Conservation (phyloP, 2,888 invertebrate genomes). For the Ophioninae sp. region DNA sequence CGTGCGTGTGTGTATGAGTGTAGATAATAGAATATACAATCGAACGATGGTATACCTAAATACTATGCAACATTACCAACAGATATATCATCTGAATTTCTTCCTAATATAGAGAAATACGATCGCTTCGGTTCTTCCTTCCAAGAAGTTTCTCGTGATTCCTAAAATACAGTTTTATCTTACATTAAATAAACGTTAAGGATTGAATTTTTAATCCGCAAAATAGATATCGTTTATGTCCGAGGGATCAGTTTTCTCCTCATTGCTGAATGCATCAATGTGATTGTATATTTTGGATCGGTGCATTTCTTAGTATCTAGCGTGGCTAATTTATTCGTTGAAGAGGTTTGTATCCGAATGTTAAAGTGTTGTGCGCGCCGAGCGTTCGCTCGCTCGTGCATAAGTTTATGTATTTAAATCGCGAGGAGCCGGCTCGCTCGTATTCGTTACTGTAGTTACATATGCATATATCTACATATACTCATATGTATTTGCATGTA, state of each 20-base stretch:
- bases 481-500: conserved; percentile 56
- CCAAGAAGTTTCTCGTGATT: conserved; percentile 50
- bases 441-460: conserved; percentile 30
- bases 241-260: conserved; percentile 38
- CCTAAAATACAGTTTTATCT: conserved; percentile 47
- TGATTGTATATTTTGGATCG: neutral
- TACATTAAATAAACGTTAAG: conserved; percentile 49
- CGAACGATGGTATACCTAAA: conserved; percentile 28
- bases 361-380: conserved; percentile 11
- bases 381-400: conserved; percentile 21
- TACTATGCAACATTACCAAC: conserved; percentile 54
- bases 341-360: conserved; percentile 32
- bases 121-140: conserved; percentile 59
- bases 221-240: conserved; percentile 38
- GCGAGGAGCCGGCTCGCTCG: conserved; percentile 52
- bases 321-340: conserved; percentile 29
- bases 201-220: conserved; percentile 24
- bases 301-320: conserved; percentile 18
- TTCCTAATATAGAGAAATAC: conserved; percentile 32
- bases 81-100: conserved; percentile 39
- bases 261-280: conserved; percentile 24
- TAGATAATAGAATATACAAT: conserved; percentile 30
- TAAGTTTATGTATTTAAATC: conserved; percentile 16
- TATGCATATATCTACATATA: neutral
- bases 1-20: neutral